Conservation (phyloP, 1,140 invertebrate genomes). For the Anastatus disparis region DNA sequence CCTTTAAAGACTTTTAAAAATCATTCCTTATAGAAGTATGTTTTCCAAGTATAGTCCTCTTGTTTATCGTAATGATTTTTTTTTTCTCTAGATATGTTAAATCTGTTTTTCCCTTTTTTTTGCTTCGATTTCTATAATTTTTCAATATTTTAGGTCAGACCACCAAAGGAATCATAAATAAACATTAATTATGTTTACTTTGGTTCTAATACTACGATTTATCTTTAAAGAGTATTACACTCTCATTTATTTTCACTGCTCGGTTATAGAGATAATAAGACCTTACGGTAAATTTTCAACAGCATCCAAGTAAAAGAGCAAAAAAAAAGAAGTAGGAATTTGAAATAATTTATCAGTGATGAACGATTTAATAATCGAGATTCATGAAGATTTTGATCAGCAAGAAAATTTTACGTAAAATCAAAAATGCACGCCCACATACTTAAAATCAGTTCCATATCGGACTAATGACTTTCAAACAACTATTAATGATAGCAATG, state of each 20-base stretch:
- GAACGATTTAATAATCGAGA: slow-evolving; percentile 6
- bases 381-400: not conserved
- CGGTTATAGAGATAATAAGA: not conserved
- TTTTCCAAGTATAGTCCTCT: no score
- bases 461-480: slow-evolving; percentile 8
- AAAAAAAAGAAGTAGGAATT: slow-evolving; percentile 1
- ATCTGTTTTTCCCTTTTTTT: no score
- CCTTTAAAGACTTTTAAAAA: no score
- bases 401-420: not conserved
- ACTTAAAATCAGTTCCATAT: not conserved
- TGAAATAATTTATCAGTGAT: slow-evolving; percentile 6
- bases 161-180: no score
- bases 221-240: not conserved
- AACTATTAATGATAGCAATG: not conserved
- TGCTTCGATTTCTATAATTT: no score
- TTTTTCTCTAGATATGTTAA: no score
- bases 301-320: no score
- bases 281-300: no score
- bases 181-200: no score
- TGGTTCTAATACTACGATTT: not conserved
- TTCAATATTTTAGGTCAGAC: no score
- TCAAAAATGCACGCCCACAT: not conserved
- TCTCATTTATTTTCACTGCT: slow-evolving; percentile 15
- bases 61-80: no score
- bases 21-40: no score